A percentile compares a stretch with the other conserved stretches of the same genome.
Evolutionary conservation across 2,888 invertebrate genomes (phyloP).

Genomic region (Branchellion lobata): DNA sequence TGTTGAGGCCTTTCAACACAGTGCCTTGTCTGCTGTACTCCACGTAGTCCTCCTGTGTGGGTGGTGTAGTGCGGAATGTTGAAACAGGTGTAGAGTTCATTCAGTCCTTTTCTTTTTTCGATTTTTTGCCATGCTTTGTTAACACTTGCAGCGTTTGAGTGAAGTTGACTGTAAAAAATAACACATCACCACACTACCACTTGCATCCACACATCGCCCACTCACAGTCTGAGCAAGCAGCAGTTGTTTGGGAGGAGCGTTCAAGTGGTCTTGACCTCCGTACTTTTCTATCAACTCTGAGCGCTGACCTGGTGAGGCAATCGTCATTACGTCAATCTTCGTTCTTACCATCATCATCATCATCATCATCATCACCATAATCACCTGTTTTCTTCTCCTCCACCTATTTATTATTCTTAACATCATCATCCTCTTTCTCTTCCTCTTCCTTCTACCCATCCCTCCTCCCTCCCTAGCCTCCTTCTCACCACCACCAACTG

Average conservation of each 20-base stretch:
- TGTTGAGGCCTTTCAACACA: conserved; percentile 76
- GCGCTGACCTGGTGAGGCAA: conserved; percentile 68
- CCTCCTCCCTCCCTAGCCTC: conserved; percentile 78
- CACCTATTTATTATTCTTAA: conserved; percentile 86
- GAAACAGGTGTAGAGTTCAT: neutral
- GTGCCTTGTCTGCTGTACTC: conserved; percentile 93
- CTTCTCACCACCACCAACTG: conserved; percentile 65
- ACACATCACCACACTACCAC: too few species aligned
- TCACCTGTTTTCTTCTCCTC: too few species aligned
- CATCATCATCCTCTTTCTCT: too few species aligned
- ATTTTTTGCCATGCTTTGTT: too few species aligned
- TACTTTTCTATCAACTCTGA: conserved; percentile 82
- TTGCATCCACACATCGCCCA: too few species aligned
- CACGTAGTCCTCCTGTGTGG: conserved; percentile 77
- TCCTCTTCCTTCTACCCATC: too few species aligned
- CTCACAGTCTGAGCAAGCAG: conserved; percentile 80
- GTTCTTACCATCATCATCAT: too few species aligned
- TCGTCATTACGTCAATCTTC: conserved; percentile 85
- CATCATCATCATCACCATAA: too few species aligned
- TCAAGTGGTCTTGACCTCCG: conserved; percentile 84
- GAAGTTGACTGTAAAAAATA: too few species aligned
- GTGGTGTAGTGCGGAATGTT: neutral
- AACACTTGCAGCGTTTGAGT: too few species aligned
- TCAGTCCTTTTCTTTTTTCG: neutral
- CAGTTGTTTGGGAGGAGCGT: conserved; percentile 83